Evolutionary conservation across 2,113 vertebrate species (phyloP).

Genomic region (Crotalus horridus): DNA sequence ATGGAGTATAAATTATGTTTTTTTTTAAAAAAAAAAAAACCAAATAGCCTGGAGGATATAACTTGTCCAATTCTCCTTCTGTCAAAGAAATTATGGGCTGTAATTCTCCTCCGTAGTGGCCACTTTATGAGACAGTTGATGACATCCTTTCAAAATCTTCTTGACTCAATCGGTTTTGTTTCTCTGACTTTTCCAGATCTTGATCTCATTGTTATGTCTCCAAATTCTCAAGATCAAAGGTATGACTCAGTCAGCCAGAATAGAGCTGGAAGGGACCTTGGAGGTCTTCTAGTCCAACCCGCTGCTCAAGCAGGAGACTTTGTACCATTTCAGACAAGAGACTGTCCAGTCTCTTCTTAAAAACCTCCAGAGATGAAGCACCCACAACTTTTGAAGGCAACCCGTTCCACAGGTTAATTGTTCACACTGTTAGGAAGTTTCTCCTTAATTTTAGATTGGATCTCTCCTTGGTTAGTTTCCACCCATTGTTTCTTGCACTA

Average conservation of each 20-base stretch:
- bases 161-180: neutral
- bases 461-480: neutral
- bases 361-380: neutral
- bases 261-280: neutral
- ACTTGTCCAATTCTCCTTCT: neutral
- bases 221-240: neutral
- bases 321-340: neutral
- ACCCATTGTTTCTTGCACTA: neutral
- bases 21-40: neutral
- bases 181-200: neutral
- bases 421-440: neutral
- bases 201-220: neutral
- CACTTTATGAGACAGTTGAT: neutral
- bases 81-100: neutral
- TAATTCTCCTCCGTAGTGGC: neutral
- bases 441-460: neutral
- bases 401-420: neutral
- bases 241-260: neutral
- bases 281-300: neutral
- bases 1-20: neutral
- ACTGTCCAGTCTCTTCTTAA: neutral
- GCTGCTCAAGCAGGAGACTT: neutral
- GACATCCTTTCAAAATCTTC: neutral
- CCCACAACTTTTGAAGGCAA: neutral
- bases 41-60: neutral